Evolutionary conservation across 2,888 invertebrate genomes (phyloP), one percentile per base, ranked within the genome.

Genomic region (Lasioglossum leucozonium): DNA sequence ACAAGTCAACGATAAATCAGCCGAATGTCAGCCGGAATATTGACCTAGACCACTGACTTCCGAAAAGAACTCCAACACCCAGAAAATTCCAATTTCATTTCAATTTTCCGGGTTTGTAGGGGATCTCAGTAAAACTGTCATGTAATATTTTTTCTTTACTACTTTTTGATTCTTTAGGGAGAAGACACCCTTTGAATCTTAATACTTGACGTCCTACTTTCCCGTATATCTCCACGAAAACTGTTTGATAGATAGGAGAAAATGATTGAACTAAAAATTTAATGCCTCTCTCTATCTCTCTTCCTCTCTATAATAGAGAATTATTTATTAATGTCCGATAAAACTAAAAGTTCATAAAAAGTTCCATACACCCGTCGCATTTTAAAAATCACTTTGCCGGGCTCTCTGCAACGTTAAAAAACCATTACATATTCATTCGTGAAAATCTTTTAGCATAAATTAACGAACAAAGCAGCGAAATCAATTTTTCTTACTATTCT

Each of bases 111-210:
- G 51, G 22, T 51, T 51, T 51, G 51, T 22, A 51, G 51, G 22
- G 51, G 51, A n/a, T n/a, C 51, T 51, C 51, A 51, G 51, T 51
- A 51, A 51, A 51, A 51, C 51, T 51, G 51, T 51, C 51, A 51
- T 51, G 51, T 51, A n/a, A 51, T 51, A 51, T 51, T 51, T 51
- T 51, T 51, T 51, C 51, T 22, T 51, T 51, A n/a, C 51, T n/a
- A 51, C 51, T 51, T 51, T n/a, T 51, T 51, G 51, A 51, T 51
- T 51, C 51, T 51, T 51, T n/a, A n/a, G 51, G n/a, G 51, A 51
- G n/a, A n/a, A 8, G 51, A 51, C 22, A 51, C 51, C 22, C 22
- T 51, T n/a, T 51, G 51, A 51, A 51, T 51, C 51, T 51, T 51
- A 51, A 51, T 51, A n/a, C 51, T n/a, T 51, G n/a, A 51, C 51